Evolutionary conservation across 2,797 vertebrate species (phyloP), one percentile per base, ranked within the genome.

Genomic region (Liasis olivaceus): DNA sequence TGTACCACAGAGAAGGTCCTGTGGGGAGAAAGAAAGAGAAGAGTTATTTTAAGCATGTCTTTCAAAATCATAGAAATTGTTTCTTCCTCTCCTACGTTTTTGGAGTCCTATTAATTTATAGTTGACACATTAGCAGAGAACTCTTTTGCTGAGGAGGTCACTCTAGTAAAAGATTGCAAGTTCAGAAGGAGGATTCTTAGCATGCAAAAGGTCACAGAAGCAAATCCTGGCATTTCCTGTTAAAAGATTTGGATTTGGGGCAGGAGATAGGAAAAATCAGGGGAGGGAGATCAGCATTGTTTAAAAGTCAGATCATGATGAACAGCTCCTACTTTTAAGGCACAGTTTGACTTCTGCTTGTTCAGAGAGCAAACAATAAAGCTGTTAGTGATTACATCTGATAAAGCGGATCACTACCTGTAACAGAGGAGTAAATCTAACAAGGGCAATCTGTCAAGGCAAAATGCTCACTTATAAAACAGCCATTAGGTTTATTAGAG

Each of bases 1-100:
- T 98, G 97, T 99, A 97, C 99, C 99, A 99, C 62, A 97, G 97
- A 0, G 98, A 98, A 58, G 99, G 99, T 94, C 99, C 99, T 99
- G 92, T 56, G 84, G 89, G 17, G 54, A 94, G 24, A 11, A 84
- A 90, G 59, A 31, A 89, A 81, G 93, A 91, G 47, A 91, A 85
- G 92, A 36, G 0, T 96, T 94, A 95, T 36, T 94, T 88, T 88
- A 31, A 88, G 93, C 86, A 54, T 51, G 5, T 24, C 84, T 72
- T n/a, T 0, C n/a, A 31, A 28, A 85, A 54, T n/a, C n/a, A 12
- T 58, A 2, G 2, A 86, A 13, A 0, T 12, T 31, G 62, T 87
- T 5, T 86, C 31, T 22, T 88, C 51, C 60, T 88, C 31, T 13
- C 1, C 3, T 81, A 81, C 72, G 47, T 12, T 11, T 47, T 81